Evolutionary conservation across 2,797 vertebrate species (phyloP), one percentile per base, ranked within the genome.

Genomic region (Danio tinwini): DNA sequence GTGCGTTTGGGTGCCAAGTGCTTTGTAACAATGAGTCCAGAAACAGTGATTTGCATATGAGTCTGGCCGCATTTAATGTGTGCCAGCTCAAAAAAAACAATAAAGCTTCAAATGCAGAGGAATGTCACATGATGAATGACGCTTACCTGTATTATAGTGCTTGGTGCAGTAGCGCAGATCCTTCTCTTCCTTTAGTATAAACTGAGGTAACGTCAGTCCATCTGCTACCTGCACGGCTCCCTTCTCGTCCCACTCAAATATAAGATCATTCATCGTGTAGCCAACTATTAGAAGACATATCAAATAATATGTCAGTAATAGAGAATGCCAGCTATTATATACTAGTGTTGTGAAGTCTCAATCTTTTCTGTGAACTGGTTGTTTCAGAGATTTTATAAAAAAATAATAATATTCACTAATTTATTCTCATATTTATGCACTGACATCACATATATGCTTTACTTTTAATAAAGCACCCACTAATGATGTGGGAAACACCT

Each of bases 191-290:
- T 99, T 98, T 72, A 99, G 92, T 80, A 98, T 93, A 90, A 99
- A 99, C 94, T 99, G 97, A 85, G 97, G 98, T 90, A 99, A 88
- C 1, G 97, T 98, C 85, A 99, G 91, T 17, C 96, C 98, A 0
- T 99, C 97, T 2, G 97, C 97, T 71, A 99, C 95, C 90, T 99
- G 98, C 85, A 99, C 97, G 0, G 98, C 97, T 81, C 97, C 97
- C 82, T 96, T 96, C 88, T 98, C 96, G 45, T 99, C 97, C 98
- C 98, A 99, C 91, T 98, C 97, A 75, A 99, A 99, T 89, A 99
- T 98, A 83, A 99, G 96, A 86, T 99, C 97, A 4, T 99, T 99
- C 98, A 99, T 99, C 8, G 97, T 99, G 90, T 99, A 99, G 73
- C 97, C 97, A 89, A 99, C 98, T 99, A 91, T 58, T 5, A 64